Percentiles rank a stretch among this genome's conserved stretches.
phyloP scores from a whole-genome alignment of 2,113 vertebrate species.

The Clarias macrocephalus region DNA sequence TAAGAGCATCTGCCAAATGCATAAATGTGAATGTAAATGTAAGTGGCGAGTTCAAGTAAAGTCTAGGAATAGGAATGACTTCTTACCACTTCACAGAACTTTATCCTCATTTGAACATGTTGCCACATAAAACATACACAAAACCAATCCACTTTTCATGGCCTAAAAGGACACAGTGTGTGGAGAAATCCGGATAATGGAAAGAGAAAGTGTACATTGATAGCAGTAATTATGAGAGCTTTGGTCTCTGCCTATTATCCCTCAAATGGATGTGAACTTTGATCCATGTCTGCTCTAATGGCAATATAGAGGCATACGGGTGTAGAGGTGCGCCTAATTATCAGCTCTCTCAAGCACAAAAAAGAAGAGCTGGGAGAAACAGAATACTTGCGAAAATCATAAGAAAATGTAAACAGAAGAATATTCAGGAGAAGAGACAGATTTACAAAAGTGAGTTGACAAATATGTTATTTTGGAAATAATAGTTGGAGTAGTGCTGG shows the following conservation, averaged over 20 bases:
- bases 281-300: background rate
- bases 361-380: background rate
- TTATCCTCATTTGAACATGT: background rate
- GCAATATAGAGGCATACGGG: background rate
- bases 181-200: slow-evolving; percentile 9
- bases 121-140: background rate
- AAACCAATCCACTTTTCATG: background rate
- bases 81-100: background rate
- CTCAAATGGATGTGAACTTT: slow-evolving; percentile 4
- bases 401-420: background rate
- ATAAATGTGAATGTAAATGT: too few relatives aligned
- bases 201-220: background rate
- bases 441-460: background rate
- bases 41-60: background rate
- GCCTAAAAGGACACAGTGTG: background rate
- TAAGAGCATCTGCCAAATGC: too few relatives aligned
- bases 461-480: background rate
- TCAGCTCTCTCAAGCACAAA: background rate
- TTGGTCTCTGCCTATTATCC: background rate
- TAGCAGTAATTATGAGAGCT: background rate
- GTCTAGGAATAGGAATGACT: background rate
- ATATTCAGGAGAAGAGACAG: background rate
- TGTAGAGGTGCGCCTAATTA: background rate
- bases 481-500: slow-evolving; percentile 1
- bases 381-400: background rate